These are phyloP conservation scores for Macrocentrus cingulum DNA, from an alignment of 1,140 invertebrate genomes.

Conservation along the genomic window DNA sequence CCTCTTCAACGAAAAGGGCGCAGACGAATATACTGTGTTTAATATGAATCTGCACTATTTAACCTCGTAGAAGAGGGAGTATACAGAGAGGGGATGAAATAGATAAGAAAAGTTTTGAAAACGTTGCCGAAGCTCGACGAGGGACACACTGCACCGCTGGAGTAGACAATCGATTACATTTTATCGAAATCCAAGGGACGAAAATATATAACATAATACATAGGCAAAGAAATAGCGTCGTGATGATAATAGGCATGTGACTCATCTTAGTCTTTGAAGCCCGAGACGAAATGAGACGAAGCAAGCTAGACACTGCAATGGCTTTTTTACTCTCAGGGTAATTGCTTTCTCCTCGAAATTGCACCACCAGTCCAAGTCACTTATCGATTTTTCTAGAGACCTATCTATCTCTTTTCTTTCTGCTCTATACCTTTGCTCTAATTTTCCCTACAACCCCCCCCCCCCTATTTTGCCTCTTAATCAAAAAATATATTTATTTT, in stretches of 20 bases:
- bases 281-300: constrained; percentile 23
- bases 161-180: constrained; percentile 29
- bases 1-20: too few relatives aligned
- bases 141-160: constrained; percentile 5
- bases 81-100: constrained; percentile 2
- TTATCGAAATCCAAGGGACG: constrained; percentile 29
- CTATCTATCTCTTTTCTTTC: too few relatives aligned
- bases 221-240: constrained; percentile 1
- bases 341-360: constrained; percentile 12
- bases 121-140: constrained; percentile 17
- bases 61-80: constrained; percentile 1
- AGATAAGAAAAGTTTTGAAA: constrained; percentile 33
- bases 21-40: too few relatives aligned
- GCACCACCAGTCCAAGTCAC: constrained; percentile 6
- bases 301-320: not conserved
- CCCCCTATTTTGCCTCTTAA: not conserved
- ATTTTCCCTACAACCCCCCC: not conserved
- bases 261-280: constrained; percentile 26
- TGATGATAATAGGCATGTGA: constrained; percentile 28
- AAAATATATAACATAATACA: not conserved
- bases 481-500: not conserved
- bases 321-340: constrained; percentile 15
- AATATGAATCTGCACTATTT: too few relatives aligned
- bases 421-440: not conserved
- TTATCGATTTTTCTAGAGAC: constrained; percentile 11